Base-by-base conservation (phyloP, 2,888 invertebrate species). In the Athalia cordata region DNA sequence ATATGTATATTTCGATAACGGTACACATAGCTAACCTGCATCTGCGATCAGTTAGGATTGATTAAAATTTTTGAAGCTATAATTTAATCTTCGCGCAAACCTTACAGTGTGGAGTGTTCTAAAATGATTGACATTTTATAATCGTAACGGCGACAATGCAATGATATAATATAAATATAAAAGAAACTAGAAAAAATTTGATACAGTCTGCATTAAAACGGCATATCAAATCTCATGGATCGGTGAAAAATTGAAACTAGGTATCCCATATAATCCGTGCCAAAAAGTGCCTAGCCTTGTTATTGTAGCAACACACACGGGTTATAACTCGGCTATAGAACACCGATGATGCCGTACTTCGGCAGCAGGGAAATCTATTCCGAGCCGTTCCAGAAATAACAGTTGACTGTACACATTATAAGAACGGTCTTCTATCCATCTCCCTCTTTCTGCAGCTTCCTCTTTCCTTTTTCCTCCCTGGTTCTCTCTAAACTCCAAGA, bases 331-430 rank as follows among this genome's bases (percentile, higher is more conserved):
- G 79, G 82, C 83, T 80, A 83, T 78, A 59, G 45, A 83, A 82
- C 82, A 79, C 79, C 81, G 83, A 29, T 29, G 29, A 81, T 57
- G 81, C 81, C 74, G 78, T 52, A 74, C 72, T 64, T 64, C 65
- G 78, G 70, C 78, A 78, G 68, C 45, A 13, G 52, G 74, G 52
- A 77, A 81, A 77, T 83, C 83, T 83, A 82, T 83, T 84, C 79
- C 81, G 81, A 83, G 62, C 82, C 78, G 81, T 13, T 70, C 80
- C 86, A 84, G 82, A 87, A 87, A 87, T 87, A 87, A 84, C 85
- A 81, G 84, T 85, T 84, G 84, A 85, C 86, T 84, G 80, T 80
- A 77, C 79, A 79, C 79, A 78, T 79, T 76, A 70, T 29, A 29
- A 62, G 62, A 64, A 78, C 72, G 64, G n/a, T 13, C 72, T 52